Conservation (phyloP, 2,797 vertebrate genomes). For the Cyclura pinguis region DNA sequence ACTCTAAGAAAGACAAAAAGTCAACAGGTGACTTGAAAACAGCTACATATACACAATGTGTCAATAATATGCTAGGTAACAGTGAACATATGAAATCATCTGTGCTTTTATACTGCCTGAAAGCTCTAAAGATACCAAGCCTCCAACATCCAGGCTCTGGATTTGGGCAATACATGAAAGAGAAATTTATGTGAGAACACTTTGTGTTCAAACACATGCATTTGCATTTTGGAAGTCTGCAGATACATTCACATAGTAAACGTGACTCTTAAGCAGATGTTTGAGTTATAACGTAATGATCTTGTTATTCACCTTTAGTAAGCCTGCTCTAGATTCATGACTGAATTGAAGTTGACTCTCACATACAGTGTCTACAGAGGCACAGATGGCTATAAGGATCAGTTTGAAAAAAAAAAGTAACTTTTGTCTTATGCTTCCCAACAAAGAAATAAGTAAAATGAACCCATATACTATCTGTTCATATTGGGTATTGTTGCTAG, state of each 20-base stretch:
- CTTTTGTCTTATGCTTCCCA: too few species aligned
- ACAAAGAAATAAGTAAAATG: too few species aligned
- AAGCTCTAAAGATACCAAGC: constrained; percentile 32
- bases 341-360: constrained; percentile 31
- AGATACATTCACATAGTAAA: constrained; percentile 60
- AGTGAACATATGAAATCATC: background rate
- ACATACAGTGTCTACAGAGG: background rate
- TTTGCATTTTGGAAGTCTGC: constrained; percentile 49
- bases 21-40: too few species aligned
- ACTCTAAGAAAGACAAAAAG: too few species aligned
- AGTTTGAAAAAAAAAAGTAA: too few species aligned
- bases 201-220: constrained; percentile 66
- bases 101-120: background rate
- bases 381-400: too few species aligned
- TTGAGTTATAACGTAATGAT: constrained; percentile 40
- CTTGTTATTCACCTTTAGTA: constrained; percentile 37
- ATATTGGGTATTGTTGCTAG: too few species aligned
- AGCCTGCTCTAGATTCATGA: background rate
- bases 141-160: constrained; percentile 56
- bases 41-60: too few species aligned
- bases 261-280: constrained; percentile 63
- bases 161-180: constrained; percentile 55
- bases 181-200: constrained; percentile 49
- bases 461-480: too few species aligned
- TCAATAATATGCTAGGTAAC: background rate